Base-by-base conservation (phyloP, 2,113 vertebrate species). In the Rhinoderma darwinii region DNA sequence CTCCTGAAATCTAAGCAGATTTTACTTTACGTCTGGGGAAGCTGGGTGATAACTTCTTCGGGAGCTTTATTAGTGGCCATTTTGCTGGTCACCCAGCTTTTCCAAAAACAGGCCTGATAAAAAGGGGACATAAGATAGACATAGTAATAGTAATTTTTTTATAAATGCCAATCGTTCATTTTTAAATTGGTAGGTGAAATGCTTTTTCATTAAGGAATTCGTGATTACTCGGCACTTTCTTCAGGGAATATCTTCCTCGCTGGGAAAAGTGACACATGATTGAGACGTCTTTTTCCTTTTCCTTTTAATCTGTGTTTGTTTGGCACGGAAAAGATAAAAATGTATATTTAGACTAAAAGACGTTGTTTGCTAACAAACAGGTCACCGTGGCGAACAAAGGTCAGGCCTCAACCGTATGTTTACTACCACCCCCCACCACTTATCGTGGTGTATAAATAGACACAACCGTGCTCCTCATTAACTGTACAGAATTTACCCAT, bases 281-380 rank as follows among this genome's bases (percentile, higher is more conserved):
- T 0, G 12, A 15, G 66, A 35, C 12, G 5, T 37, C 66, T 70
- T 15, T 25, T 73, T n/a, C n/a, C 1, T 41, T 41, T 25, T 22
- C 17, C 35, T 8, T 70, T 37, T 70, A 18, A 39, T 70, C 66
- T 37, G 35, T 70, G 18, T 20, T 70, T 3, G 18, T 35, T 37
- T 70, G 32, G 17, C 32, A 37, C 32, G 0, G 37, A 25, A 41
- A 73, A 41, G 20, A 41, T 39, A 73, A 3, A 41, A 8, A 41
- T 73, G 66, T 73, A 73, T 73, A 41, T 73, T 10, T 73, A 39
- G 35, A 10, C 70, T 4, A 17, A n/a, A 68, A 35, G 61, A 37
- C 15, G 66, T 7, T 73, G 37, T 41, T 73, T 73, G 70, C 35
- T 73, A 73, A 73, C 70, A 73, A 73, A 37, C 37, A 25, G 70